Base-by-base conservation (phyloP, 2,888 invertebrate species). In the Hyposoter dolosus region DNA sequence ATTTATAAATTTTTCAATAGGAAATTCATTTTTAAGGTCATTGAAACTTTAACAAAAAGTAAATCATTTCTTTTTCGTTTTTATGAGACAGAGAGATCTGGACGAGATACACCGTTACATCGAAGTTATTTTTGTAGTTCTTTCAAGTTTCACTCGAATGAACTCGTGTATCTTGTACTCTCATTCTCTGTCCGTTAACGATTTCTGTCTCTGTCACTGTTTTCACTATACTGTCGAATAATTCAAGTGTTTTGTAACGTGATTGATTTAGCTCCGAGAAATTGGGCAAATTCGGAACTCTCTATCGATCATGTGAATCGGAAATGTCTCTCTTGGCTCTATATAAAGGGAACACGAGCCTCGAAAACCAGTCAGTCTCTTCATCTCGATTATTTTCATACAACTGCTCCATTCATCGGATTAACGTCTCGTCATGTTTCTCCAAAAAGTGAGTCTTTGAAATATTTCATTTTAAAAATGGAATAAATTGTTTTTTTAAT, bases 341-440 rank as follows among this genome's bases (percentile, higher is more conserved):
- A 78, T 90, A 89, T 90, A 90, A 90, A 88, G 89, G 88, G 82
- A 85, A 81, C 80, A 87, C 82, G 85, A 88, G 84, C 88, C 81
- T 60, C 28, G 12, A 53, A 12, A 23, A 74, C 66, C 75, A 32
- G 69, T 82, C 88, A 87, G 88, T 89, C 87, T 84, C 85, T 82
- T 56, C 23, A 82, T 74, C 19, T 68, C 80, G 85, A 86, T 83
- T 80, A 35, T 19, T n/a, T 28, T 19, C 40, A 43, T 43, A 23
- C 40, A 43, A 28, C 3, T 56, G 10, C n/a, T n/a, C n/a, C n/a
- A 50, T n/a, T 32, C 5, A n/a, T n/a, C 17, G 47, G 53, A n/a
- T 32, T 19, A 15, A 15, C 47, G 15, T 50, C 19, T 40, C 72
- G 47, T 47, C 5, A 84, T 84, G 84, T 12, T 43, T 77, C 40